Conservation (phyloP, 2,888 invertebrate genomes). For the Osmoderma eremita region DNA sequence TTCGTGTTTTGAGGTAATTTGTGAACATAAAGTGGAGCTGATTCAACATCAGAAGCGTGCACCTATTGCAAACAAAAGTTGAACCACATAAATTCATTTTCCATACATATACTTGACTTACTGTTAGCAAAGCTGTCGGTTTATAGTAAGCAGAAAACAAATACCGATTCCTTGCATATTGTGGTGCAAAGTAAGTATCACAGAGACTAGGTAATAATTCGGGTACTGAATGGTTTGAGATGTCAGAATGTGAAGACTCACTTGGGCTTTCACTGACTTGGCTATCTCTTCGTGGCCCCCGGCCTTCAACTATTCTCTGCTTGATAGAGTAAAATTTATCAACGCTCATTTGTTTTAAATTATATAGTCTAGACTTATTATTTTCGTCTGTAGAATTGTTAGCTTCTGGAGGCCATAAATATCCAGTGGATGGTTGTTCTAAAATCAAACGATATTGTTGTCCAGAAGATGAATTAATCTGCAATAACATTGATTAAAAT, state of each 20-base stretch:
- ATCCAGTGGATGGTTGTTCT: slow-evolving; percentile 80
- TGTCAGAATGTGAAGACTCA: slow-evolving; percentile 55
- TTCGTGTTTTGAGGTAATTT: slow-evolving; percentile 73
- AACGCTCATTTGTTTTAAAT: slow-evolving; percentile 74
- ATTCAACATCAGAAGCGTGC: slow-evolving; percentile 73
- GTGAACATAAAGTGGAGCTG: slow-evolving; percentile 75
- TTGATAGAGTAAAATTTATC: slow-evolving; percentile 74
- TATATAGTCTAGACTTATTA: slow-evolving; percentile 69
- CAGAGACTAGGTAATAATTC: slow-evolving; percentile 63
- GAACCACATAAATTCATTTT: background rate
- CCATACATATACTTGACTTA: slow-evolving; percentile 56
- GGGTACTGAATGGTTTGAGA: slow-evolving; percentile 55
- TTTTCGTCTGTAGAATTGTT: slow-evolving; percentile 59
- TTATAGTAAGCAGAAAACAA: slow-evolving; percentile 70
- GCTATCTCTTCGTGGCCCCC: slow-evolving; percentile 57
- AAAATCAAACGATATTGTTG: slow-evolving; percentile 85
- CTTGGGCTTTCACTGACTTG: slow-evolving; percentile 59
- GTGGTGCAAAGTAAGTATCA: slow-evolving; percentile 69
- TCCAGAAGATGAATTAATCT: slow-evolving; percentile 66
- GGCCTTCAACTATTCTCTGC: slow-evolving; percentile 70
- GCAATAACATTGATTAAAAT: slow-evolving; percentile 37
- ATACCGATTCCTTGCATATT: slow-evolving; percentile 68
- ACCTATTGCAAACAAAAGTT: slow-evolving; percentile 64
- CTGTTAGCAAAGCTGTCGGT: slow-evolving; percentile 67
- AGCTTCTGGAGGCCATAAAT: slow-evolving; percentile 72